phyloP scores from a whole-genome alignment of 2,797 vertebrate genomes.

The Brachyrhaphis roseni region DNA sequence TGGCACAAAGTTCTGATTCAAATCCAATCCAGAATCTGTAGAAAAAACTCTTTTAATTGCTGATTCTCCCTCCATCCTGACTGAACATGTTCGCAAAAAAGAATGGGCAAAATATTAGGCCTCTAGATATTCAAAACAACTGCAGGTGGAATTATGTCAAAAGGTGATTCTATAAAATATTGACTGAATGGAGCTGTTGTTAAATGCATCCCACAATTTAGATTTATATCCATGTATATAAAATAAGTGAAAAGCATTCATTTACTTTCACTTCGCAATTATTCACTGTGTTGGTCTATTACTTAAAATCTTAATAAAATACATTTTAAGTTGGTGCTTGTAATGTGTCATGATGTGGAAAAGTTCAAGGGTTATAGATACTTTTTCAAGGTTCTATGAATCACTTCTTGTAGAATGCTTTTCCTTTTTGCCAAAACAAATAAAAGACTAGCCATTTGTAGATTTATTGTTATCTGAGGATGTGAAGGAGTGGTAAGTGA shows the following conservation, averaged over 20 bases:
- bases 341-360: no score
- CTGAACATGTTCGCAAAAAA: background rate
- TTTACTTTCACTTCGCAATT: background rate
- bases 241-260: background rate
- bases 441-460: background rate
- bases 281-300: background rate
- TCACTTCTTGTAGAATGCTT: background rate
- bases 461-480: conserved; percentile 2
- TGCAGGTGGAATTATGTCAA: background rate
- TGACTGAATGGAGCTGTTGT: background rate
- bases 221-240: background rate
- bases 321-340: no score
- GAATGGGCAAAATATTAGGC: background rate
- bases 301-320: no score
- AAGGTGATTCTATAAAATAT: background rate
- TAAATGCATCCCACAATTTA: background rate
- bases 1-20: background rate
- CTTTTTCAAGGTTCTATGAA: background rate
- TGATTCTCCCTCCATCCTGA: background rate
- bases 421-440: background rate
- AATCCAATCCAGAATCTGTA: background rate
- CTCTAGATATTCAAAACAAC: background rate
- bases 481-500: background rate
- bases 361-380: no score
- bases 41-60: background rate